phyloP scores from a whole-genome alignment of 2,113 vertebrate genomes.

The Ovis aries region ARS-UI_Ramb_v3.0 NC_056057.1:103989001-103989500 shows the following conservation, averaged over 20 bases:
- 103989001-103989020: not conserved
- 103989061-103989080: not conserved
- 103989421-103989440: not conserved
- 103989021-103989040: fast-evolving
- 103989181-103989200: not conserved
- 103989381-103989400: not conserved
- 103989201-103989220: not conserved
- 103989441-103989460: slow-evolving; percentile 4
- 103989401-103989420: not conserved
- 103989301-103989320: not conserved
- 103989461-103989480: slow-evolving; percentile 13
- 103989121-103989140: not conserved
- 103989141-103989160: not conserved
- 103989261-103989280: not conserved
- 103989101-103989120: not conserved
- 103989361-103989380: not conserved
- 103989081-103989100: not conserved
- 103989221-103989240: not conserved
- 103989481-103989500: slow-evolving; percentile 29
- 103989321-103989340: not conserved
- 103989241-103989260: not conserved
- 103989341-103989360: not conserved
- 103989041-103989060: not conserved
- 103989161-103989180: not conserved
- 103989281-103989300: not conserved